Evolutionary conservation across 2,113 vertebrate genomes (phyloP).

Genomic region (Nerophis ophidion): DNA sequence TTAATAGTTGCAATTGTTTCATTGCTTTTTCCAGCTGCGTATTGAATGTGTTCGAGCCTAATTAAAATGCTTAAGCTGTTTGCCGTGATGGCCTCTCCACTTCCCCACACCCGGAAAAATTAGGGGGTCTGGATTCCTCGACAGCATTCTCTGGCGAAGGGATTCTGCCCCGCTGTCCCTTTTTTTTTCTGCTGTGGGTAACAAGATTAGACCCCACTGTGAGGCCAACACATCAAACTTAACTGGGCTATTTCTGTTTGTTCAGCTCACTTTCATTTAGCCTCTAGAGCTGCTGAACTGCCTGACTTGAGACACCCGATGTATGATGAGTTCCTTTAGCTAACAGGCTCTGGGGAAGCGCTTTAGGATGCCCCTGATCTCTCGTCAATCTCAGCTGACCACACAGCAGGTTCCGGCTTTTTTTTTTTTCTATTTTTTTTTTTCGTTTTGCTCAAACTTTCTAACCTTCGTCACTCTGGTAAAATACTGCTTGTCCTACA

Average conservation of each 20-base stretch:
- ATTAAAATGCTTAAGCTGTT: constrained; percentile 18
- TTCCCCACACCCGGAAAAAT: background rate
- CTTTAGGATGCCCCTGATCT: constrained; percentile 44
- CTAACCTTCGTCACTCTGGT: constrained; percentile 17
- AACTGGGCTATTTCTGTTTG: constrained; percentile 52
- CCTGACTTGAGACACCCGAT: constrained; percentile 18
- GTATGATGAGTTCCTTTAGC: constrained; percentile 50
- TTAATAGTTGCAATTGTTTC: constrained; percentile 12
- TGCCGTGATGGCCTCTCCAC: background rate
- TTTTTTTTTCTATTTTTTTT: constrained; percentile 13
- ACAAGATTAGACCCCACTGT: constrained; percentile 48
- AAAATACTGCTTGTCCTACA: background rate
- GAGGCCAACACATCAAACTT: constrained; percentile 36
- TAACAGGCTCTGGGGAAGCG: constrained; percentile 32
- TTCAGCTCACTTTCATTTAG: constrained; percentile 55
- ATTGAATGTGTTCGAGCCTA: constrained; percentile 3
- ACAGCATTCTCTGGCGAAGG: constrained; percentile 20
- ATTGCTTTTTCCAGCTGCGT: background rate
- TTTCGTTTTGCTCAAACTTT: constrained; percentile 4
- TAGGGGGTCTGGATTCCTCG: background rate
- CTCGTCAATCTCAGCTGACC: constrained; percentile 36
- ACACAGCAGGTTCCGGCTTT: constrained; percentile 24
- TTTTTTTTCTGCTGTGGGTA: constrained; percentile 25
- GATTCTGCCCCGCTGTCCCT: background rate
- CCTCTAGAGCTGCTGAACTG: constrained; percentile 23